Conservation (phyloP, 2,113 vertebrate genomes). For the Gadus chalcogrammus region DNA sequence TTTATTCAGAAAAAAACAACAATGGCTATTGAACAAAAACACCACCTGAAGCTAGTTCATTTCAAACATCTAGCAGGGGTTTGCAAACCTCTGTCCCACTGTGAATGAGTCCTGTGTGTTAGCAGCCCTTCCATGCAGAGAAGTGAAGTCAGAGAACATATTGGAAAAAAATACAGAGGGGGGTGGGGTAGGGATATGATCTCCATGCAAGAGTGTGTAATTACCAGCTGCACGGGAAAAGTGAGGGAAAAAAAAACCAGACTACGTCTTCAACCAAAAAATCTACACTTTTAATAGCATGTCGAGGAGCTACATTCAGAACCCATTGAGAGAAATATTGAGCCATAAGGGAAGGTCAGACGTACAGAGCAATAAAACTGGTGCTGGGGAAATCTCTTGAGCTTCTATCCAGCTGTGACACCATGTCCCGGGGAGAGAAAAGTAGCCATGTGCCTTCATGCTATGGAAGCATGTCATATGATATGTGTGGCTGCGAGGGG, state of each 20-base stretch:
- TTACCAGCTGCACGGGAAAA: slow-evolving; percentile 6
- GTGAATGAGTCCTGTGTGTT: neutral
- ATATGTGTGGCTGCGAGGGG: slow-evolving; percentile 39
- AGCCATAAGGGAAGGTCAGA: neutral
- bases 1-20: neutral
- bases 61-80: neutral
- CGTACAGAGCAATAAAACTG: neutral
- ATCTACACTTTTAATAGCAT: neutral
- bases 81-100: neutral
- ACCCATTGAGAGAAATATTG: neutral
- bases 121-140: neutral
- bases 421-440: slow-evolving; percentile 33
- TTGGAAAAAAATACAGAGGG: slow-evolving; percentile 4
- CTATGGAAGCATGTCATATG: slow-evolving; percentile 41
- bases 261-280: neutral
- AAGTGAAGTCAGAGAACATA: slow-evolving; percentile 1
- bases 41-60: neutral
- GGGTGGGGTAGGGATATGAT: neutral
- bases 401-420: slow-evolving; percentile 33
- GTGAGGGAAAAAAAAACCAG: neutral
- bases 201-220: slow-evolving; percentile 9
- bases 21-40: neutral
- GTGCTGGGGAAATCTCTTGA: slow-evolving; percentile 12
- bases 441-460: slow-evolving; percentile 45
- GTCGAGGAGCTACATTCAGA: neutral